Base-by-base conservation (phyloP, 2,797 vertebrate species). In the Tinamus major region DNA sequence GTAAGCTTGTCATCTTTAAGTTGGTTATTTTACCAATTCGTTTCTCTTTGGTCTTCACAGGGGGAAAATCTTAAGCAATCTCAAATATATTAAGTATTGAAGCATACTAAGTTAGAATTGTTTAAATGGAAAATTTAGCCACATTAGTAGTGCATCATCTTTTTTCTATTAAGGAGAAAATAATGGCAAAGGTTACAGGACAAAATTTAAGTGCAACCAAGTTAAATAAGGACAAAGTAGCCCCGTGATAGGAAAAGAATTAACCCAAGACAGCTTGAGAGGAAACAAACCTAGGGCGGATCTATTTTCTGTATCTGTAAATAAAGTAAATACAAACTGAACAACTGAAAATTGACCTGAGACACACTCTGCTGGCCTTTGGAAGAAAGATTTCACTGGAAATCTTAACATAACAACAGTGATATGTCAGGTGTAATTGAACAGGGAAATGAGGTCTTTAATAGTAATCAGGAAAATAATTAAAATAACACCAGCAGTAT, bases 111-210 rank as follows among this genome's bases (percentile, higher is more conserved):
- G 56, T 85, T 87, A 80, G 31, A 90, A 82, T 76, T 69, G 20
- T 93, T 92, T 90, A 69, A 90, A 64, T 90, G 91, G 92, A 94
- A 95, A 95, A 90, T 71, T 89, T 91, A 81, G 61, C 70, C 70
- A 92, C 91, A 87, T 91, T 95, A 93, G 84, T 89, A 78, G 49
- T 48, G 58, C 65, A 78, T 77, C 65, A 93, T 94, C 44, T 83
- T 93, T 95, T 94, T 93, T 82, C 89, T 93, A 87, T 95, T 95
- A 93, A 82, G 61, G 44, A 80, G 88, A 87, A 91, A 92, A 82
- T 65, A 88, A 88, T 81, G 58, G 27, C 67, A 89, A 94, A 91
- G 62, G 83, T 92, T 96, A 75, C 51, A 83, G 75, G 80, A 74
- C 27, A 79, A 85, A 91, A 92, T 84, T 91, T 91, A 87, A 95